Percentiles rank a stretch among this genome's conserved stretches.
phyloP scores from a whole-genome alignment of 2,113 vertebrate genomes.

The Hippocampus barbouri region DNA sequence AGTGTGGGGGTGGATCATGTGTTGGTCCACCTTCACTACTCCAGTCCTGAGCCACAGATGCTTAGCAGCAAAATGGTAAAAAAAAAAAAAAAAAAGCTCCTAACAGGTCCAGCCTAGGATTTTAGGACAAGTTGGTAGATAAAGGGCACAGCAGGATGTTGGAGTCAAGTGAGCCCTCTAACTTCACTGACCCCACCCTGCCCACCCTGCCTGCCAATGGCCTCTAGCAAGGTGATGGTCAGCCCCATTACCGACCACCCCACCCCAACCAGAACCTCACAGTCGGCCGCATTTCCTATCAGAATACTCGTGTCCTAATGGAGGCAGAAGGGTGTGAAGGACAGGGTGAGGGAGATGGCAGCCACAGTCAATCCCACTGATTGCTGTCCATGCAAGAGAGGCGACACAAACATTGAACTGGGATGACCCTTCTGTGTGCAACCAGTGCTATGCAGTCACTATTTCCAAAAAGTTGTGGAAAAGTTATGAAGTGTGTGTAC shows the following conservation, averaged over 20 bases:
- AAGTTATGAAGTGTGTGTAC: background rate
- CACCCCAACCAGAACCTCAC: conserved; percentile 24
- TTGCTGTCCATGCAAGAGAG: conserved; percentile 16
- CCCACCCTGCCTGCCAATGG: conserved; percentile 36
- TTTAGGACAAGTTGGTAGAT: conserved; percentile 49
- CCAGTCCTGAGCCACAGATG: conserved; percentile 21
- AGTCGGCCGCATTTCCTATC: conserved; percentile 39
- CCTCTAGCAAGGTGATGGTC: conserved; percentile 76
- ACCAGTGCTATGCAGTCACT: background rate
- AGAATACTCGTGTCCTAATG: conserved; percentile 66
- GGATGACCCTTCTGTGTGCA: conserved; percentile 3
- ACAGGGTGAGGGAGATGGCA: conserved; percentile 52
- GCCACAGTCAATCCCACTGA: conserved; percentile 50
- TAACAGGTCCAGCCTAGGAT: conserved; percentile 35
- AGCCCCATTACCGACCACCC: conserved; percentile 2
- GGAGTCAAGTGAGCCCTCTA: conserved; percentile 33
- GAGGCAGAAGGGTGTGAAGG: conserved; percentile 82
- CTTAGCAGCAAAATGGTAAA: background rate
- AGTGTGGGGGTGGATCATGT: conserved; percentile 20
- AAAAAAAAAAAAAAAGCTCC: conserved; percentile 37
- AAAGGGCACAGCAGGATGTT: conserved; percentile 37
- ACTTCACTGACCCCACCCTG: conserved; percentile 28
- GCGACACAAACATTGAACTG: background rate
- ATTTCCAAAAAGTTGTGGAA: background rate
- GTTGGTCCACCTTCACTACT: background rate